Base-by-base conservation (phyloP, 2,113 vertebrate genomes). In the Hucho hucho region DNA sequence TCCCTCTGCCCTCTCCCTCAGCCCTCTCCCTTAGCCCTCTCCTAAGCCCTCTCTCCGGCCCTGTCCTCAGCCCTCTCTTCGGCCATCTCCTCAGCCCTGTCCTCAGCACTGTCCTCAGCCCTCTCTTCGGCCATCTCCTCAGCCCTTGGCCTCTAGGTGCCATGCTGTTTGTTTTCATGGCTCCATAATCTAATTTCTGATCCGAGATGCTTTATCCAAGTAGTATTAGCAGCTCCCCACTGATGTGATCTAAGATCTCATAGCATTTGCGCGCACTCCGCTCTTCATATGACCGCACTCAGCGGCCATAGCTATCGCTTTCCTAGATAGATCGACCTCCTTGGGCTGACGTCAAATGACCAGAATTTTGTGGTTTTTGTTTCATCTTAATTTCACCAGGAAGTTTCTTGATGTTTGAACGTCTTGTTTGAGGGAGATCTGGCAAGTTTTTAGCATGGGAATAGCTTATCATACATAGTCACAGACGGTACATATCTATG, bases 201-300 rank as follows among this genome's bases (percentile, higher is more conserved):
- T 77, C 79, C 37, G 64, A 80, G 46, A 6, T 3, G 59, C 43
- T 77, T 80, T 72, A 70, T 80, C 75, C 73, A 79, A 70, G 75
- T 81, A 25, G 5, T 74, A 84, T 87, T 75, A 83, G 46, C 75
- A 78, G 77, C 74, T 81, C 75, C 78, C 26, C 72, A 67, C 70
- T 69, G 70, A 73, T 76, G 63, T 82, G 83, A 77, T 74, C 43
- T 13, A 61, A 28, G 83, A 79, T 74, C 29, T 13, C 65, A 24
- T 56, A 49, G 69, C 64, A 13, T 24, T 32, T 32, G 24, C 53
- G 14, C 1, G 64, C 64, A 59, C 37, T 28, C 2, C 1, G 32
- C 43, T 53, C 25, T 72, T 66, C 46, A 69, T 37, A 46, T 61
- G 20, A 65, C 56, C 58, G 29, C 72, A 7, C n/a, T 56, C 14